Evolutionary conservation across 1,140 invertebrate species (phyloP).

Genomic region (Macrocentrus cingulum): DNA sequence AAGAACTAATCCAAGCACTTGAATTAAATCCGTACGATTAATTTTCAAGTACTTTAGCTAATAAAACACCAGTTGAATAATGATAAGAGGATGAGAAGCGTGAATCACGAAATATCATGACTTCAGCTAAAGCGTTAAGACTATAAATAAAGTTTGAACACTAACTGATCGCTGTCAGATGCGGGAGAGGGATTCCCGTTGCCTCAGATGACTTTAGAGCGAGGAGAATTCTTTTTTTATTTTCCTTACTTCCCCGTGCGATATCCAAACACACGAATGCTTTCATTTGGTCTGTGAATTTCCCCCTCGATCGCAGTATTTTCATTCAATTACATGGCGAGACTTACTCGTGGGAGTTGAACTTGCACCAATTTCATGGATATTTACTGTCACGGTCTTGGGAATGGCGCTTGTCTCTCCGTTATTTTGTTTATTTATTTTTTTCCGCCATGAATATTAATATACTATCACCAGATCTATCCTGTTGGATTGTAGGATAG

Average conservation of each 20-base stretch:
- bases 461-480: no score
- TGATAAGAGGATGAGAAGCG: conserved; percentile 11
- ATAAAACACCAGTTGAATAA: conserved; percentile 15
- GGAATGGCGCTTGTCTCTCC: no score
- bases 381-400: conserved; percentile 40
- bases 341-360: conserved; percentile 39
- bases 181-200: conserved; percentile 31
- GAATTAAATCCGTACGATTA: no score
- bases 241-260: no score
- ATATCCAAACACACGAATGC: no score
- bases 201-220: conserved; percentile 26
- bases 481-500: no score
- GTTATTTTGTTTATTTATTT: conserved; percentile 37
- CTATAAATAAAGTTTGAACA: conserved; percentile 22
- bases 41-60: background rate
- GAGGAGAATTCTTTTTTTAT: conserved; percentile 7
- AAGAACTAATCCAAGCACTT: no score
- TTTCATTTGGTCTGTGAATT: no score
- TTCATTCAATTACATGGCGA: conserved; percentile 3
- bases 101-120: conserved; percentile 29
- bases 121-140: conserved; percentile 6
- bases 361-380: conserved; percentile 42
- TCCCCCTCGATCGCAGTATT: no score
- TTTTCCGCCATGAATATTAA: conserved; percentile 34
- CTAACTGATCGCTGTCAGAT: conserved; percentile 31